Base-by-base conservation (phyloP, 2,797 vertebrate genomes). In the Bradypodion ventrale region DNA sequence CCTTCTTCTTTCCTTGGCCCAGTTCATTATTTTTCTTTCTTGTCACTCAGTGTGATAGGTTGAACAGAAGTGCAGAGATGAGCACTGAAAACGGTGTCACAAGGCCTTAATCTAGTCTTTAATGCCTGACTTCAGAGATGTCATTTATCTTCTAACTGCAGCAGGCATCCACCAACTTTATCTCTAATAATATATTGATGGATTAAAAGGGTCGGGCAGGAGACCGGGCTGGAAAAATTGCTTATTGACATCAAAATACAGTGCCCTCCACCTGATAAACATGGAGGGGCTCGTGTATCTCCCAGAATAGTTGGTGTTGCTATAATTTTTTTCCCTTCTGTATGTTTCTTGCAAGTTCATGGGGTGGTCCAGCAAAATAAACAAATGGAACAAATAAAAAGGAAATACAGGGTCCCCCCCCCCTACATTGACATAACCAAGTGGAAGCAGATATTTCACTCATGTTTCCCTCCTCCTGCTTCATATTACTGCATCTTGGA, bases 221-320 rank as follows among this genome's bases (percentile, higher is more conserved):
- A 99, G 98, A 99, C 97, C 97, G 97, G 98, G 97, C 98, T 99
- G 97, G 98, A 99, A 99, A 99, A 99, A 99, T 99, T 99, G 98
- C 98, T 99, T 99, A 99, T 99, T 99, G 98, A 99, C 98, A 99
- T 99, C 98, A 99, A 99, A 99, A 99, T 99, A 99, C 98, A 99
- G 98, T 98, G 98, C 97, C 98, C 98, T 98, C 97, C 98, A 98
- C 97, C 98, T 98, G 98, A 99, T 99, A 99, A 99, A 99, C 98
- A 99, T 98, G 98, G 98, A 98, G 97, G 97, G 96, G 96, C 95
- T 96, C 95, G 95, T 96, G 96, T 97, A 97, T 97, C 96, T 96
- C 96, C 96, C 94, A 95, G 96, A 96, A 96, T 96, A 95, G 95
- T 96, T 96, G 95, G 95, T 92, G 93, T 95, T 93, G 95, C 95